phyloP scores from a whole-genome alignment of 2,113 vertebrate genomes.

The Ictidomys tridecemlineatus region DNA sequence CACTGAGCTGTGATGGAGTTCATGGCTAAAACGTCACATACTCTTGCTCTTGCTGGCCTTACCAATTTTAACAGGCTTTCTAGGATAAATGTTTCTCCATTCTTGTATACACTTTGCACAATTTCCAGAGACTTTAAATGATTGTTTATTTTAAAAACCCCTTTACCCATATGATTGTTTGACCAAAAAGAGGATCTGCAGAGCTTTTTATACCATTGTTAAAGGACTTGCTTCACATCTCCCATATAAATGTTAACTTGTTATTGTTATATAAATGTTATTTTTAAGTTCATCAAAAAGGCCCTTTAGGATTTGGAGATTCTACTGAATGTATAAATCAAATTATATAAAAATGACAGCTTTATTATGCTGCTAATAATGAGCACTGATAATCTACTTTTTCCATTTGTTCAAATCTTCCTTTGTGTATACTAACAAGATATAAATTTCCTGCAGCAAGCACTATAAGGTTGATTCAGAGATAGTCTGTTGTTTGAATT shows the following conservation, averaged over 20 bases:
- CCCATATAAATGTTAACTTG: neutral
- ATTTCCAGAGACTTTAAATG: neutral
- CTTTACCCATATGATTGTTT: neutral
- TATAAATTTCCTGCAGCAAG: neutral
- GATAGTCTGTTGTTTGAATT: neutral
- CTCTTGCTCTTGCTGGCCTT: neutral
- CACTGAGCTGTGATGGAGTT: too few relatives aligned
- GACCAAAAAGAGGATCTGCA: neutral
- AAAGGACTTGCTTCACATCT: neutral
- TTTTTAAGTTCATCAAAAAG: neutral
- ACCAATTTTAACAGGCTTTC: neutral
- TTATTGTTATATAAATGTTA: neutral
- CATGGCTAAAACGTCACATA: neutral
- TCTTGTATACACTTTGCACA: neutral
- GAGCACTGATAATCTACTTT: neutral
- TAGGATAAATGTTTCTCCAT: neutral
- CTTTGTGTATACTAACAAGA: neutral
- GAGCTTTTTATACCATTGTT: neutral
- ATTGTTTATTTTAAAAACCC: neutral
- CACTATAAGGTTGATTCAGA: neutral
- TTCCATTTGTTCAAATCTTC: neutral
- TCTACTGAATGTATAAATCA: neutral
- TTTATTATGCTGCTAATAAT: neutral
- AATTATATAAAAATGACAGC: neutral
- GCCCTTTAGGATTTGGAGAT: neutral